These are phyloP conservation scores for Chloropsis hardwickii DNA, from an alignment of 2,113 vertebrate species.

Conservation along the genomic window DNA sequence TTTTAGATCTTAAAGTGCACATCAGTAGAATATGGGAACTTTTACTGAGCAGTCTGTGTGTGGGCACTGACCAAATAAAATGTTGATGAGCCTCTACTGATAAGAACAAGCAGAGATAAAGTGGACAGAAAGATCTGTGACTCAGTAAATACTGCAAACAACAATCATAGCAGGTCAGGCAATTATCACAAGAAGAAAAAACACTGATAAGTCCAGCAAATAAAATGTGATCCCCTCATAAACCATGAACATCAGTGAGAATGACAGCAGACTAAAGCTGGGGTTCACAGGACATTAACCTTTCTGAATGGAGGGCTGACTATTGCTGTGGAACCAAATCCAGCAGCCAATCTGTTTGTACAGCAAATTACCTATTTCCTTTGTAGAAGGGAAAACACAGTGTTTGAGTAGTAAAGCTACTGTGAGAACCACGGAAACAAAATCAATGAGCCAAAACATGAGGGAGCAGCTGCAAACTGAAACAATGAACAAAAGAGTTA, in stretches of 20 bases:
- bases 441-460: constrained; percentile 15
- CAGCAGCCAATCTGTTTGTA: background rate
- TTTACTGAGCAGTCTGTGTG: background rate
- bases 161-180: background rate
- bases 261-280: background rate
- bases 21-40: background rate
- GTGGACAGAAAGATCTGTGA: background rate
- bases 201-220: background rate
- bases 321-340: background rate
- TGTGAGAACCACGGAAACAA: background rate
- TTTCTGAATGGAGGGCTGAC: background rate
- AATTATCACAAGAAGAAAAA: constrained; percentile 1
- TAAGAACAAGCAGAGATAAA: background rate
- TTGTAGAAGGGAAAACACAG: background rate
- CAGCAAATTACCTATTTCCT: background rate
- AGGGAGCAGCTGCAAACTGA: background rate
- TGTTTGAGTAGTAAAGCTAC: background rate
- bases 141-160: constrained; percentile 2
- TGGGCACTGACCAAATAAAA: background rate
- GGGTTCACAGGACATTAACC: constrained; percentile 10
- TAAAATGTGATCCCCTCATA: constrained; percentile 22
- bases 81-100: background rate
- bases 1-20: background rate
- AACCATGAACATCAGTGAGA: background rate
- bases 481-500: background rate